Percentiles rank a stretch among this genome's conserved stretches.
phyloP scores from a whole-genome alignment of 2,113 vertebrate species.

The Mustelus asterias region DNA sequence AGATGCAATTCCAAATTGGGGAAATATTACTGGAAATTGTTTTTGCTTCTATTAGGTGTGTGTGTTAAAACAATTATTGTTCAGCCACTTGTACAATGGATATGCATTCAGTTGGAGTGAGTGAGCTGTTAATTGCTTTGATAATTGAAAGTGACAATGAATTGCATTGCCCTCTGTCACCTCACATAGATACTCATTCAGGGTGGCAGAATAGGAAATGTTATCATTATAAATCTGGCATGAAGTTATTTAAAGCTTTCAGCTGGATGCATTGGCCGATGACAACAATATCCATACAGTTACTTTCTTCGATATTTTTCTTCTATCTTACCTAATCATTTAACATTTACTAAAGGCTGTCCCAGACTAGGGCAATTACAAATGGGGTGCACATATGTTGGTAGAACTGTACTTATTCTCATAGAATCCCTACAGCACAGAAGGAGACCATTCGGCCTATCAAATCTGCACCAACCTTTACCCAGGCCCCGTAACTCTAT shows the following conservation, averaged over 20 bases:
- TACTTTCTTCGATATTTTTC: not conserved
- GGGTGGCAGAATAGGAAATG: not conserved
- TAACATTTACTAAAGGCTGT: not conserved
- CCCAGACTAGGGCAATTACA: not conserved
- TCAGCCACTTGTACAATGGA: not conserved
- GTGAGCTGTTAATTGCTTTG: not conserved
- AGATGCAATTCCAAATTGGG: not conserved
- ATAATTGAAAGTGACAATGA: not conserved
- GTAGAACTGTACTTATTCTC: not conserved
- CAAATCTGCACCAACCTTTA: no score
- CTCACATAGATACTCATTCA: not conserved
- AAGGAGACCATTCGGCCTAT: no score
- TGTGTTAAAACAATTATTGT: not conserved
- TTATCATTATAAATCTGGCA: not conserved
- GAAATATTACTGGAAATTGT: not conserved
- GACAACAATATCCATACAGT: not conserved
- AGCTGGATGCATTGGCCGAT: not conserved
- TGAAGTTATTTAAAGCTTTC: not conserved
- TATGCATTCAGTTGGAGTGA: not conserved
- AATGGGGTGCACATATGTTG: slow-evolving; percentile 1
- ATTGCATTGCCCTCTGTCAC: not conserved
- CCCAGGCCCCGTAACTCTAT: no score
- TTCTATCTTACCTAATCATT: not conserved
- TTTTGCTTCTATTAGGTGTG: not conserved
- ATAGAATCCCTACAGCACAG: no score